Evolutionary conservation across 2,888 invertebrate genomes (phyloP), one percentile per base, ranked within the genome.

Genomic region (Morinoia aosen): DNA sequence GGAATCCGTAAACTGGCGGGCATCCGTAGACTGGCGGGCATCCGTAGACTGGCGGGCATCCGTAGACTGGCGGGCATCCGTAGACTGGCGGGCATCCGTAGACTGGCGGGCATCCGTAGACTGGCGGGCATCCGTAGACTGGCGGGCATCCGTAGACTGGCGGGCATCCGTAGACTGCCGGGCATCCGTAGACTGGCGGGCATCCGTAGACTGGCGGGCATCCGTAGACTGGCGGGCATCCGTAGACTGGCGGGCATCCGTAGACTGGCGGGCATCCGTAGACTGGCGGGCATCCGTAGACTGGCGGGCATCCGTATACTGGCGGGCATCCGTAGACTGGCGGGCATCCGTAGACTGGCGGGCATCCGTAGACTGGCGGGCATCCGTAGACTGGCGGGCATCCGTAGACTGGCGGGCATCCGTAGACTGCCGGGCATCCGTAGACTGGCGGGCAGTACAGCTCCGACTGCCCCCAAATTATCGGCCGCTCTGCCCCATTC

Each of bases 121-220:
- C 93, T 93, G 93, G 12, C 93, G 93, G 57, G 12, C 91, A 93
- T n/a, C n/a, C n/a, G n/a, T n/a, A n/a, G n/a, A n/a, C n/a, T n/a
- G n/a, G n/a, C n/a, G 48, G 48, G 48, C 48, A 48, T 48, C 48
- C 48, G 57, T 57, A 93, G 57, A 93, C 93, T 93, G 93, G 12
- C 93, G 93, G 57, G 12, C 91, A 93, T 48, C 48, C 48, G 57
- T 57, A 93, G 57, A 93, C 93, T 93, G 48, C 56, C 7, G 8
- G 93, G 48, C 93, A 10, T 57, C 48, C 19, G 57, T 57, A 93
- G 57, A 93, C 93, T 93, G 58, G 48, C 93, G n/a, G 93, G 48
- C 93, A 10, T 57, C 48, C 19, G 57, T 57, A 93, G 57, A 93
- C 93, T 93, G 58, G 48, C 93, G n/a, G 93, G 48, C 93, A 10